Base-by-base conservation (phyloP, 2,888 invertebrate genomes). In the Diplazon laetatorius region DNA sequence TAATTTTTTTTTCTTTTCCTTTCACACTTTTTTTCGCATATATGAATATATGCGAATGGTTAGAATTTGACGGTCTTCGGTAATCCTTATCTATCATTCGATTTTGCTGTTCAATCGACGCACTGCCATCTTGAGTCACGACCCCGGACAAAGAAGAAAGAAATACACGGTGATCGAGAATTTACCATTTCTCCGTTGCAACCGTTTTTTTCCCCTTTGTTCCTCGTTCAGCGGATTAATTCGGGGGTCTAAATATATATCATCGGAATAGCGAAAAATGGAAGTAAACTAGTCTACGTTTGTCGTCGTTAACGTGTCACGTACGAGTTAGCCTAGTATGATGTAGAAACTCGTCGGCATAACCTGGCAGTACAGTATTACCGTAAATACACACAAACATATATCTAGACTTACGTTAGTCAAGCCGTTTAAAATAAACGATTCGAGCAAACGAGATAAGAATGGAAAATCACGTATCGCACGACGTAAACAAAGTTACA, bases 381-480 rank as follows among this genome's bases (percentile, higher is more conserved):
- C 39, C n/a, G 6, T 44, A 8, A 5, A 60, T 0, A 12, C 22
- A 60, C 14, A 44, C 6, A 44, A 25, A 42, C 1, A 37, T 37
- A 57, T 57, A 35, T 37, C 14, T 35, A 57, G n/a, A 9, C 10
- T 14, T 55, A 55, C 62, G 46, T 63, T 37, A 46, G 30, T 30
- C 30, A 30, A 63, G 50, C 60, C 46, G 46, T 60, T 72, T 30
- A 42, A 63, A 63, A 62, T 62, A 62, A 60, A 72, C 63, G 81
- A 80, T 83, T 83, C 74, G 68, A 76, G 82, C 80, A 84, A 85
- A 84, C 78, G 78, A 80, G 81, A 82, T 80, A 78, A 59, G 83
- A 85, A 84, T 85, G 85, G 82, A 85, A 85, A 85, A 85, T 85
- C 84, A 22, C 37, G n/a, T 9, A 9, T 72, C 39, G 68, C 69